Conservation (phyloP, 2,888 invertebrate species). For the Apamea anceps region DNA sequence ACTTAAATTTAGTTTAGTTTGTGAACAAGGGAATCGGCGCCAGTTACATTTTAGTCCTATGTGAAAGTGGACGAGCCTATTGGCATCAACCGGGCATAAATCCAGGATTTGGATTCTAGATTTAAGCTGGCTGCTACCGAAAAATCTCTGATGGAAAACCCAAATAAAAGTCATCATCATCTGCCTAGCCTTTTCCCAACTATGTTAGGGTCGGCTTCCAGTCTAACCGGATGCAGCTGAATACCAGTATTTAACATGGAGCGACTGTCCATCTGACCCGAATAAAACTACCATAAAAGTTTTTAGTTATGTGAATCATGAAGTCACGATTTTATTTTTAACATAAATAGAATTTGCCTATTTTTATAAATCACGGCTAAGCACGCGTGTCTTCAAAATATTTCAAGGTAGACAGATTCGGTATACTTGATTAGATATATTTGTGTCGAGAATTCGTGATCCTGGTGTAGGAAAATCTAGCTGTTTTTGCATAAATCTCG, state of each 20-base stretch:
- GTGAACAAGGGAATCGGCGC: no score
- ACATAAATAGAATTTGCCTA: neutral
- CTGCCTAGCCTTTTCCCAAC: no score
- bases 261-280: no score
- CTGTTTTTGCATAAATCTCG: slow-evolving; percentile 19
- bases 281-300: neutral
- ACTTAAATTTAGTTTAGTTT: no score
- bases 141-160: neutral
- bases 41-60: neutral
- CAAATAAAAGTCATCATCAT: neutral
- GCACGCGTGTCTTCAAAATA: slow-evolving; percentile 5
- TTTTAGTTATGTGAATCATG: neutral
- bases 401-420: slow-evolving; percentile 5
- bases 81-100: neutral
- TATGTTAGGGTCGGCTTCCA: no score
- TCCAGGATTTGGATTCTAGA: neutral
- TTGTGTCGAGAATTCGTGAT: slow-evolving; percentile 40
- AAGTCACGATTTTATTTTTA: neutral
- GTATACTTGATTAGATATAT: neutral
- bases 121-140: neutral
- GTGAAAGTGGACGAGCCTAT: neutral
- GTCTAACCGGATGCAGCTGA: no score
- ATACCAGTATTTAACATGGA: no score
- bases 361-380: neutral
- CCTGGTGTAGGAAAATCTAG: slow-evolving; percentile 4